Conservation (phyloP, 1,140 invertebrate species). For the Aphelenchoides avenae region DNA sequence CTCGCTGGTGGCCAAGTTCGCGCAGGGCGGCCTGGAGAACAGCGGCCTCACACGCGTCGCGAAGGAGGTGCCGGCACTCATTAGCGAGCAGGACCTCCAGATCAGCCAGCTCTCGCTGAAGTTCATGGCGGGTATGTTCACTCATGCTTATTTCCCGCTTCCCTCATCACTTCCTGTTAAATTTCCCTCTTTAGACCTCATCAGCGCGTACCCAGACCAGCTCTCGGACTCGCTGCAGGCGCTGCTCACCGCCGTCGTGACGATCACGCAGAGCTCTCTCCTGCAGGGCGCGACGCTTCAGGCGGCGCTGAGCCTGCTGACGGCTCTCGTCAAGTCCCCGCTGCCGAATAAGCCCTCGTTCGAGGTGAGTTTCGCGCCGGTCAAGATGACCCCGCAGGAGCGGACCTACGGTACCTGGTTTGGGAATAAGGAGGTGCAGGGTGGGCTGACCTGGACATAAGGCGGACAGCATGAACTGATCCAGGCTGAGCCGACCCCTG, state of each 20-base stretch:
- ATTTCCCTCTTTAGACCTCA: slow-evolving; percentile 25
- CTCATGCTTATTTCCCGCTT: neutral
- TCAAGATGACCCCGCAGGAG: no score
- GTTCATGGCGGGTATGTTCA: slow-evolving; percentile 33
- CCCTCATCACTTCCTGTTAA: neutral
- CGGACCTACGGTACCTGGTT: no score
- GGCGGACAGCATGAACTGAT: no score
- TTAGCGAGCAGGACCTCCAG: slow-evolving; percentile 88
- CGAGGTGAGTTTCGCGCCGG: slow-evolving; percentile 24
- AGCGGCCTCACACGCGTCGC: slow-evolving; percentile 62
- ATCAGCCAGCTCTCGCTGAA: slow-evolving; percentile 79
- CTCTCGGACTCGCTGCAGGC: slow-evolving; percentile 22
- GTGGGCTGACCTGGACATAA: no score
- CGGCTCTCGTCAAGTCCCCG: slow-evolving; percentile 67
- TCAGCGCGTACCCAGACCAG: slow-evolving; percentile 33
- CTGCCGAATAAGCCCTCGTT: slow-evolving; percentile 56
- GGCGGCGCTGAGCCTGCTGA: slow-evolving; percentile 84
- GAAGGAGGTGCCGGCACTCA: slow-evolving; percentile 77
- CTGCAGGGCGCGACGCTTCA: slow-evolving; percentile 79
- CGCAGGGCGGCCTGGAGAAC: slow-evolving; percentile 47
- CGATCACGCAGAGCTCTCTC: slow-evolving; percentile 80
- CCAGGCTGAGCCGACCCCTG: no score
- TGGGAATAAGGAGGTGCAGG: no score
- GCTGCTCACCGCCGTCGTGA: slow-evolving; percentile 26
- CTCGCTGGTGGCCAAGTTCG: slow-evolving; percentile 80